phyloP scores from a whole-genome alignment of 2,113 vertebrate species.

The Phyllopteryx taeniolatus region DNA sequence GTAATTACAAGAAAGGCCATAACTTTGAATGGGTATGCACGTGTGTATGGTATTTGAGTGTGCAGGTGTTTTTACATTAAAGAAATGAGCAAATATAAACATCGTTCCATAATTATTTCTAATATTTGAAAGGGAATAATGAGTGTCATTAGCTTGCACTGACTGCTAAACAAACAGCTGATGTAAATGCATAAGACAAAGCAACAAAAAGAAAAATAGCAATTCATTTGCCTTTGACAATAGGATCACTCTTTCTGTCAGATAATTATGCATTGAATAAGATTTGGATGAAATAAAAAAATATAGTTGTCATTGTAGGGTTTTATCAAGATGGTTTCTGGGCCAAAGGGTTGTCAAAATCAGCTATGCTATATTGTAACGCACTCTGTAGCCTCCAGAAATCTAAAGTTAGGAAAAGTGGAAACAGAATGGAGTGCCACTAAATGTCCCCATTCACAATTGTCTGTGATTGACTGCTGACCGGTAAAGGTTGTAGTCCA shows the following conservation, averaged over 20 bases:
- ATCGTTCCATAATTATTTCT: not conserved
- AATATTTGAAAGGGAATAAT: not conserved
- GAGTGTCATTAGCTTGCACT: no score
- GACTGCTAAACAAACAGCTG: not conserved
- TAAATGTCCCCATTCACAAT: not conserved
- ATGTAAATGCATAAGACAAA: not conserved
- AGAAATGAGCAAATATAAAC: constrained; percentile 17
- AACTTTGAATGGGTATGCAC: constrained; percentile 34
- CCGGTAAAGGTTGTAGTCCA: not conserved
- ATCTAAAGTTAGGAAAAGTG: no score
- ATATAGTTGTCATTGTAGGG: not conserved
- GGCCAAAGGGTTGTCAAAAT: no score
- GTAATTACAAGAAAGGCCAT: constrained; percentile 84
- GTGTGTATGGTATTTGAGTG: constrained; percentile 3
- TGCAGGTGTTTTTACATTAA: constrained; percentile 17
- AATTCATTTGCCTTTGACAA: not conserved
- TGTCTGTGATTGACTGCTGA: not conserved
- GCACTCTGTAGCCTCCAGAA: no score
- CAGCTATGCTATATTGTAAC: no score
- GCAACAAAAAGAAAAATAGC: not conserved
- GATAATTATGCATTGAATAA: not conserved
- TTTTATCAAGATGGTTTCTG: not conserved
- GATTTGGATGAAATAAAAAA: not conserved
- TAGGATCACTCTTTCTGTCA: not conserved
- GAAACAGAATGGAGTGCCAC: not conserved